Percentiles rank a stretch among this genome's conserved stretches.
Evolutionary conservation across 2,113 vertebrate species (phyloP).

Genomic region (Prinia subflava): DNA sequence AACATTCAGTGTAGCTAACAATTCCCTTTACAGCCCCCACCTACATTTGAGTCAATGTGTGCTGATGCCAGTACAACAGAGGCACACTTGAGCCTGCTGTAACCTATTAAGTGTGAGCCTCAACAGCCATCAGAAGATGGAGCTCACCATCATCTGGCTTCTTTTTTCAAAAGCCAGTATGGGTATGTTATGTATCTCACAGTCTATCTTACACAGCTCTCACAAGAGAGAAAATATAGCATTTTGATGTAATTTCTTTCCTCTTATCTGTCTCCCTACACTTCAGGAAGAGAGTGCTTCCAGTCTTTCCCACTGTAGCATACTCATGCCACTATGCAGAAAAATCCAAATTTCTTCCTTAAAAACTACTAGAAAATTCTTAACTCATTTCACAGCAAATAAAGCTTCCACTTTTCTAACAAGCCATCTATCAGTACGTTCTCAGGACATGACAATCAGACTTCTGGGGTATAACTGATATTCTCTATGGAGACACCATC

Average conservation of each 20-base stretch:
- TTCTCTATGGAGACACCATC: accelerated
- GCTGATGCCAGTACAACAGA: accelerated
- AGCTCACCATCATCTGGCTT: not conserved
- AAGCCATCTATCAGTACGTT: not conserved
- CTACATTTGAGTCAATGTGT: accelerated
- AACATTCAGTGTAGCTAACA: not conserved
- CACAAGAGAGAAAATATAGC: not conserved
- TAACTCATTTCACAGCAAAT: not conserved
- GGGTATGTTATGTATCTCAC: not conserved
- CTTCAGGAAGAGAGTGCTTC: not conserved
- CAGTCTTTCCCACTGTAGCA: not conserved
- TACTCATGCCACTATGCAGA: not conserved
- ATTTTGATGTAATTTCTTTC: not conserved
- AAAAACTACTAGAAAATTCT: not conserved
- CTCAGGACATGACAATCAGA: not conserved
- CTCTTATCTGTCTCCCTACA: not conserved
- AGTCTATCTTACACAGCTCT: not conserved
- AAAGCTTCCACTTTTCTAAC: not conserved
- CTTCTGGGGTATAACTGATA: not conserved
- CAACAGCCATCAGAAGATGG: not conserved
- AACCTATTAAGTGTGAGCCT: not conserved
- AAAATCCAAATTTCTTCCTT: not conserved
- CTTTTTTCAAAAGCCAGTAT: not conserved
- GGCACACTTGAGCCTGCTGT: accelerated
- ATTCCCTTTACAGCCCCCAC: not conserved